phyloP scores from a whole-genome alignment of 2,797 vertebrate species.

The Onychomys arenicola region DNA sequence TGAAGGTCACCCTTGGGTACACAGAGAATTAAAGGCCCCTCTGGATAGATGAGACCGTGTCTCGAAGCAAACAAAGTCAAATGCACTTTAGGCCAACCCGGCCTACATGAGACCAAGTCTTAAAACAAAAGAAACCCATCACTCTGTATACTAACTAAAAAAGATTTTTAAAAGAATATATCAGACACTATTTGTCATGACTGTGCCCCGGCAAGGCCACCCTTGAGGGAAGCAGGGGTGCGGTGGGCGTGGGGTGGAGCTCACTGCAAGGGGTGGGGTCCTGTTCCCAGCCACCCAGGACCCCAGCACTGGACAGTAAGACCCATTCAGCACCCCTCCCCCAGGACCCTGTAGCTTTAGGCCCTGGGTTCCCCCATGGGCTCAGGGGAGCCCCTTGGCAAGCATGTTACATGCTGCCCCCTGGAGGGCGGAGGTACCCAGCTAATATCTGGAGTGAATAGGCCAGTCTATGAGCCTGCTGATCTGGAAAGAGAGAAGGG shows the following conservation, averaged over 20 bases:
- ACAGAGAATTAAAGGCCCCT: neutral
- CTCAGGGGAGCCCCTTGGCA: neutral
- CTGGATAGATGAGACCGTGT: neutral
- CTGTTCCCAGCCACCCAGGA: neutral
- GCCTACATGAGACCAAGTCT: neutral
- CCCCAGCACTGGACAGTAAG: neutral
- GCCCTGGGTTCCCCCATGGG: neutral
- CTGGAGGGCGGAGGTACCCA: neutral
- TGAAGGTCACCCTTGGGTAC: neutral
- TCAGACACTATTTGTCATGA: neutral
- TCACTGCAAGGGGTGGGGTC: neutral
- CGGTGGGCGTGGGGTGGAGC: too few species aligned
- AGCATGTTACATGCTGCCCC: neutral
- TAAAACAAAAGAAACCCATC: neutral
- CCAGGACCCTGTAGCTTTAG: neutral
- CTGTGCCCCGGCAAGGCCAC: neutral
- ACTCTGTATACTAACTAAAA: neutral
- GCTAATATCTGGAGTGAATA: neutral
- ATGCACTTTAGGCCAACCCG: neutral
- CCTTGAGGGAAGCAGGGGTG: neutral
- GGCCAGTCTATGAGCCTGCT: too few species aligned
- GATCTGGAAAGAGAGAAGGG: neutral
- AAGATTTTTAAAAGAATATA: neutral
- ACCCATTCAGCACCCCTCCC: neutral
- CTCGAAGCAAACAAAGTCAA: neutral